Conservation (phyloP, 2,888 invertebrate genomes). For the Caenorhabditis sp. region DNA sequence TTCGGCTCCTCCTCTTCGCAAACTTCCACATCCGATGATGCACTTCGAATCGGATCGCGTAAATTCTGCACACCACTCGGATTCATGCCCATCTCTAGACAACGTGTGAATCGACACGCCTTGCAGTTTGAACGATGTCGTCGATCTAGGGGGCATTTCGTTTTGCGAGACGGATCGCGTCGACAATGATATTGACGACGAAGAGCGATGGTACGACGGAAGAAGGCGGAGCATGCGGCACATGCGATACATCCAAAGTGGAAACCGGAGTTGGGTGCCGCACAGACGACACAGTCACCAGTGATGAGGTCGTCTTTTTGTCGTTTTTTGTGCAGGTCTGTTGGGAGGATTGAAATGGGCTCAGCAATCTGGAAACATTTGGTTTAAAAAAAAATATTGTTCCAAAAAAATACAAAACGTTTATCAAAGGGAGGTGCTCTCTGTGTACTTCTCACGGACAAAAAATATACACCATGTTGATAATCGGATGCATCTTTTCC, state of each 20-base stretch:
- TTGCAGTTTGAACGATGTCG: slow-evolving; percentile 26
- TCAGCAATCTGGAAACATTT: too few relatives aligned
- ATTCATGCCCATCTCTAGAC: slow-evolving; percentile 32
- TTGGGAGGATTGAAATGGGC: background rate
- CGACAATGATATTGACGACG: slow-evolving; percentile 24
- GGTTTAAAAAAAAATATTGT: too few relatives aligned
- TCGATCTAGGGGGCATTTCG: slow-evolving; percentile 37
- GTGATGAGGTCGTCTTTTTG: background rate
- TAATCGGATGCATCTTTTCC: too few relatives aligned
- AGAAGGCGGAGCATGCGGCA: slow-evolving; percentile 36
- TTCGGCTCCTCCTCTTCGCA: slow-evolving; percentile 25
- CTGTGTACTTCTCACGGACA: too few relatives aligned
- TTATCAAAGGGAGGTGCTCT: too few relatives aligned
- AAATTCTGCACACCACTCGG: slow-evolving; percentile 41
- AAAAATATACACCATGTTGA: too few relatives aligned
- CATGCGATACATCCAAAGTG: slow-evolving; percentile 39
- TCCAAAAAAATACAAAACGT: too few relatives aligned
- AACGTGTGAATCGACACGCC: slow-evolving; percentile 31
- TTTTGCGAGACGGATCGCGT: slow-evolving; percentile 19
- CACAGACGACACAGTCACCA: slow-evolving; percentile 11
- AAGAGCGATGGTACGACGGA: slow-evolving; percentile 25
- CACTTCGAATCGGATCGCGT: slow-evolving; percentile 20
- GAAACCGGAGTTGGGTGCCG: slow-evolving; percentile 18
- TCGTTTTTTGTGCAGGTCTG: background rate
- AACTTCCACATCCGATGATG: slow-evolving; percentile 8